Conservation (phyloP, 2,888 invertebrate species). For the Cryptophagus acutangulus region DNA sequence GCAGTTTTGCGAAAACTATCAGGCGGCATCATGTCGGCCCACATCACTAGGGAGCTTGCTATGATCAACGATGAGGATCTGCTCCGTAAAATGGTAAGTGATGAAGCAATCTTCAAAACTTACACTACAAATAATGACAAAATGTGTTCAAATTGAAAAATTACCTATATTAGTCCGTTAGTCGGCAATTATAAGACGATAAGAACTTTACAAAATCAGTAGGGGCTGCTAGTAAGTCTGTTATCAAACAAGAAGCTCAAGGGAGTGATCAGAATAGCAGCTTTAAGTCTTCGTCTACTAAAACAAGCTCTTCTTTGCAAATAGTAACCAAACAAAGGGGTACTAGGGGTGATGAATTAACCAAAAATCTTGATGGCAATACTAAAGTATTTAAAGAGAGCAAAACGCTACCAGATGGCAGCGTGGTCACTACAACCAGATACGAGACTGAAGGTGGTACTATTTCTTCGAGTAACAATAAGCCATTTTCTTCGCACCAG, state of each 20-base stretch:
- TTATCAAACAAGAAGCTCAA: conserved; percentile 51
- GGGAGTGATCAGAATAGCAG: conserved; percentile 50
- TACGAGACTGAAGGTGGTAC: conserved; percentile 55
- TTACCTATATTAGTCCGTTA: conserved; percentile 57
- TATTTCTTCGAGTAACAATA: conserved; percentile 19
- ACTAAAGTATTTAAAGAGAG: conserved; percentile 63
- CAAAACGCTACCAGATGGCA: conserved; percentile 63
- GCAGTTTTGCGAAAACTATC: too few relatives aligned
- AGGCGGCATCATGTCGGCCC: conserved; percentile 29
- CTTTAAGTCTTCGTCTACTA: conserved; percentile 42
- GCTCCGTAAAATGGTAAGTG: conserved; percentile 72
- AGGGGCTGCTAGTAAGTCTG: conserved; percentile 49
- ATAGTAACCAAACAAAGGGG: conserved; percentile 35
- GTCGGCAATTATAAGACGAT: conserved; percentile 52
- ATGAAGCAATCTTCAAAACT: conserved; percentile 39
- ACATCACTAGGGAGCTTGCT: conserved; percentile 58
- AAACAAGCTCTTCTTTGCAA: conserved; percentile 36
- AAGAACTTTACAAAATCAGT: conserved; percentile 52
- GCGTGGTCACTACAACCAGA: conserved; percentile 61
- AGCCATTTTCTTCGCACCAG: conserved; percentile 19
- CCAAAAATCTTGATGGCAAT: conserved; percentile 59
- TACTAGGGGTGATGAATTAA: conserved; percentile 21
- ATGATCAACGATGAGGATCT: conserved; percentile 72
- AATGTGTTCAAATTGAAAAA: too few relatives aligned
- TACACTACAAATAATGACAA: conserved; percentile 57